Evolutionary conservation across 2,888 invertebrate genomes (phyloP).

Genomic region (Phyllotreta cruciferae): DNA sequence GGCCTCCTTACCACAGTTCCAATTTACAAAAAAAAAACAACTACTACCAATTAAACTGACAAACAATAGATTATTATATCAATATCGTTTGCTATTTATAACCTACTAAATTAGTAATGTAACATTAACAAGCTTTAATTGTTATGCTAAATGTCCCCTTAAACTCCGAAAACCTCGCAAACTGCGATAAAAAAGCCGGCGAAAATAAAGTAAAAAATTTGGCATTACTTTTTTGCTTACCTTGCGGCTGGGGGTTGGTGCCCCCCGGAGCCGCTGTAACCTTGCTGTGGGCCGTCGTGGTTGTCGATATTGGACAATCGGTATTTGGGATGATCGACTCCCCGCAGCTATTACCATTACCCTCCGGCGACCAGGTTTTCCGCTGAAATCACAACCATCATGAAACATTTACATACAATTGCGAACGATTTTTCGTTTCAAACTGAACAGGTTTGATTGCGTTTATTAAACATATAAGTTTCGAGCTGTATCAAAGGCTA

Average conservation of each 20-base stretch:
- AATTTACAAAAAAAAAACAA: no score
- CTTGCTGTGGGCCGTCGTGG: conserved; percentile 84
- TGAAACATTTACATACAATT: not conserved
- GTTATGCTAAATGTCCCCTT: no score
- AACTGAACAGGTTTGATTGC: no score
- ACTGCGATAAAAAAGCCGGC: conserved; percentile 18
- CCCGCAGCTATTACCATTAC: conserved; percentile 67
- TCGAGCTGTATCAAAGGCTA: no score
- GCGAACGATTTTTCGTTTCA: no score
- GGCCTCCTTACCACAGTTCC: conserved; percentile 6
- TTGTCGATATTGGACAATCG: conserved; percentile 63
- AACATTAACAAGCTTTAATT: no score
- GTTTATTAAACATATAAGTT: no score
- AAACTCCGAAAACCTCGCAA: not conserved
- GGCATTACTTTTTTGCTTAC: conserved; percentile 59
- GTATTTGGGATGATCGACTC: conserved; percentile 49
- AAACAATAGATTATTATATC: no score
- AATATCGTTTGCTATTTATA: no score
- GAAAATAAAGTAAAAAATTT: conserved; percentile 27
- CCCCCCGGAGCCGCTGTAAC: conserved; percentile 80
- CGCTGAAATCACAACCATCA: conserved; percentile 60
- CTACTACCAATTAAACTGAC: no score
- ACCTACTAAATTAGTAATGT: no score
- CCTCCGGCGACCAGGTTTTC: conserved; percentile 69
- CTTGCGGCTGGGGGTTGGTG: conserved; percentile 72